Evolutionary conservation across 2,888 invertebrate genomes (phyloP), one percentile per base, ranked within the genome.

Genomic region (Dendrolimus pini): DNA sequence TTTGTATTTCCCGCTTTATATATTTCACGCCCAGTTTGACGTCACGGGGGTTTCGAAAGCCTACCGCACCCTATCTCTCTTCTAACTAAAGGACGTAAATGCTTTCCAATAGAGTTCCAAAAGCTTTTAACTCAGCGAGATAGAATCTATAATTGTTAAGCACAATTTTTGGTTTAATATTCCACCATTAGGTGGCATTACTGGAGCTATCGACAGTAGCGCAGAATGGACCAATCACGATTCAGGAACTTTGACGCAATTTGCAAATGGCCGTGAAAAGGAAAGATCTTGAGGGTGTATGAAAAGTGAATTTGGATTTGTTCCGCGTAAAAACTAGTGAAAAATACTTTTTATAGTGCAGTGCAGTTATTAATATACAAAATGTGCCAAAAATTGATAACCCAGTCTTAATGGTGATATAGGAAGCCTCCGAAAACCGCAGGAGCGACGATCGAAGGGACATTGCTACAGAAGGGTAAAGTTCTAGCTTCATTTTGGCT

Each of bases 261-360:
- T 91, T 91, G 91, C 91, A 91, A 91, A 91, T 91, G 91, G 91
- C 90, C 89, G 91, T 88, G 86, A 86, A 86, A 84, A 88, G 89
- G 86, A 87, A 84, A 69, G 85, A 83, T 80, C 84, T 85, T 82
- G 80, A 88, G 81, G 85, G 84, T 88, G 83, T 87, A 83, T 83
- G 85, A 85, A 82, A 80, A 83, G 82, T 80, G 85, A 84, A 89
- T 87, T 86, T 83, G 89, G 83, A 79, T 80, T 79, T 78, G 82
- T 78, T 81, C 78, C 77, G 85, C 88, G 85, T 83, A 80, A 83
- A 84, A 85, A 80, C 80, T 81, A 71, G 89, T 87, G 83, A 78
- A 71, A 82, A 76, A 77, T 76, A 77, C 71, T 77, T 76, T 68
- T 79, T 77, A 82, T 72, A 81, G 90, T 89, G 89, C 80, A 82